phyloP scores from a whole-genome alignment of 2,797 vertebrate species.

The Chrysocyon brachyurus region DNA sequence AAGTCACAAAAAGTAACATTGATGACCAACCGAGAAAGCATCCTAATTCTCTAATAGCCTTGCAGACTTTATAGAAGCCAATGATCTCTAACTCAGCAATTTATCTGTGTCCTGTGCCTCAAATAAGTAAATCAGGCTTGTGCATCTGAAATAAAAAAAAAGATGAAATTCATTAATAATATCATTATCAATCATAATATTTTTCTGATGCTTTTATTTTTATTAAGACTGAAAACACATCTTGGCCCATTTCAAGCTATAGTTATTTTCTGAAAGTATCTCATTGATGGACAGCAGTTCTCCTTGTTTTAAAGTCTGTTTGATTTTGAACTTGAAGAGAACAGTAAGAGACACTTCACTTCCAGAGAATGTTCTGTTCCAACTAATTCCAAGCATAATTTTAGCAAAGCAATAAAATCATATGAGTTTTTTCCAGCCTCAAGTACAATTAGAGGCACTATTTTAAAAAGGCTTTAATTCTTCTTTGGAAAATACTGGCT shows the following conservation, averaged over 20 bases:
- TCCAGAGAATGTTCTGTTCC: conserved; percentile 37
- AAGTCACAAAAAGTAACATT: not conserved
- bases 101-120: not conserved
- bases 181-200: not conserved
- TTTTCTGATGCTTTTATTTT: conserved; percentile 23
- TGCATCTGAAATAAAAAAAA: not conserved
- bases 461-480: conserved; percentile 53
- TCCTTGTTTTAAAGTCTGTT: conserved; percentile 11
- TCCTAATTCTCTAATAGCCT: not conserved
- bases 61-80: not conserved
- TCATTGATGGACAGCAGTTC: not conserved
- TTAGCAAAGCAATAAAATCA: conserved; percentile 67
- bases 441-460: conserved; percentile 42
- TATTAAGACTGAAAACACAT: not conserved
- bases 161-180: conserved; percentile 27
- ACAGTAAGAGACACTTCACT: conserved; percentile 43
- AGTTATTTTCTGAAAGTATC: conserved; percentile 59
- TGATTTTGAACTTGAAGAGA: conserved; percentile 57
- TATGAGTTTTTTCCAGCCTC: conserved; percentile 6
- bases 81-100: conserved; percentile 8
- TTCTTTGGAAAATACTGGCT: conserved; percentile 62
- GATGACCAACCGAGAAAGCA: not conserved
- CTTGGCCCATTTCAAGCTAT: not conserved
- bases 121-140: conserved; percentile 9
- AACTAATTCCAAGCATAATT: conserved; percentile 51